These are phyloP conservation scores for Phrynosoma blainvillii DNA, from an alignment of 2,113 vertebrate species.

Conservation along the genomic window DNA sequence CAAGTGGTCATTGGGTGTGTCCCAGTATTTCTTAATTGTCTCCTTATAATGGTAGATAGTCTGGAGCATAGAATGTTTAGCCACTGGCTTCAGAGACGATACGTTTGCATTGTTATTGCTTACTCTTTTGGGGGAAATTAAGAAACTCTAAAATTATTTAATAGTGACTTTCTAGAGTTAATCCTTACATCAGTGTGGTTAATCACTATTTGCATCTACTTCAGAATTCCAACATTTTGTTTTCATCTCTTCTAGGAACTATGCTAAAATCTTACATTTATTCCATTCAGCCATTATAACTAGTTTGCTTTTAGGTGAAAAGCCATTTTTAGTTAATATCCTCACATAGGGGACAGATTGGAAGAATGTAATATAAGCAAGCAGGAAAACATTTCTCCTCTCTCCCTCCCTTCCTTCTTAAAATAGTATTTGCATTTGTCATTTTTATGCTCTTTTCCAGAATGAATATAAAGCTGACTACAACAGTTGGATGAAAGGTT, in stretches of 20 bases:
- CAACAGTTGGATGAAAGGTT: constrained; percentile 86
- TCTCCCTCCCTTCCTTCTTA: too few species aligned
- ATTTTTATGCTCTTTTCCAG: constrained; percentile 65
- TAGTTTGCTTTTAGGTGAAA: neutral
- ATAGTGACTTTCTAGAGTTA: neutral
- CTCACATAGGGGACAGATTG: neutral
- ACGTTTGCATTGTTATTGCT: neutral
- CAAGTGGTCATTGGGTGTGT: too few species aligned
- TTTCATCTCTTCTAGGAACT: neutral
- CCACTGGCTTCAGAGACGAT: neutral
- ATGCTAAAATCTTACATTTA: neutral
- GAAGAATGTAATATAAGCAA: neutral
- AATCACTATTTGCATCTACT: neutral
- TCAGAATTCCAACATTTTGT: neutral
- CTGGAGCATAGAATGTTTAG: neutral
- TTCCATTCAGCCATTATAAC: neutral
- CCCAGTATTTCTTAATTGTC: too few species aligned
- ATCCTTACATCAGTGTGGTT: neutral
- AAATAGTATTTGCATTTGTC: neutral
- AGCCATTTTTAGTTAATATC: neutral
- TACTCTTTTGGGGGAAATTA: neutral
- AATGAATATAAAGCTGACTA: constrained; percentile 90
- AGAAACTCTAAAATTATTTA: neutral
- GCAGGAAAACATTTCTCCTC: neutral
- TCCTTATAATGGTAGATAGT: neutral